A percentile compares a stretch with the other conserved stretches of the same genome.
These are phyloP conservation scores for Cyanistes caeruleus DNA, from an alignment of 2,113 vertebrate species.

Conservation along the genomic window DNA sequence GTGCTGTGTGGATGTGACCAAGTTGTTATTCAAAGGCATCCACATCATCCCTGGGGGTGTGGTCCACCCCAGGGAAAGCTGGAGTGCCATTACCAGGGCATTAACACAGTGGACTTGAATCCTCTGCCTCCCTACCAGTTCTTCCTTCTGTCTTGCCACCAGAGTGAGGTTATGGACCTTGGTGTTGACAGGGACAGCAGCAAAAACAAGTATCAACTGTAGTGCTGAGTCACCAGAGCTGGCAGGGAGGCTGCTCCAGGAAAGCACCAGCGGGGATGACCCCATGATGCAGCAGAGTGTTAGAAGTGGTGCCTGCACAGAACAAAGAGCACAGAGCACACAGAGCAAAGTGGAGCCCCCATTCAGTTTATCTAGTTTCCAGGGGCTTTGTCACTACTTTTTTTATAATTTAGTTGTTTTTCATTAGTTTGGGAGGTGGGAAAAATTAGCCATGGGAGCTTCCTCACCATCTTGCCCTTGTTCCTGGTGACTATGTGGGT, in stretches of 20 bases:
- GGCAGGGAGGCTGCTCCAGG: neutral
- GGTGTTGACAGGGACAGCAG: neutral
- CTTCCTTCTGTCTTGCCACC: neutral
- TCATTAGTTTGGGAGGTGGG: neutral
- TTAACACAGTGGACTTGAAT: no score
- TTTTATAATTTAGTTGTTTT: no score
- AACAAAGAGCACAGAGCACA: no score
- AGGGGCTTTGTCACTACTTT: neutral
- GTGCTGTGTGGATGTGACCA: no score
- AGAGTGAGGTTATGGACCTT: rapidly evolving
- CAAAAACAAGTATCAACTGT: neutral
- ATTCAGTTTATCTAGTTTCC: neutral
- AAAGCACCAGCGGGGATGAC: rapidly evolving
- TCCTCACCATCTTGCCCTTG: neutral
- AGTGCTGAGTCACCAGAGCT: neutral
- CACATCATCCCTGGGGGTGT: rapidly evolving
- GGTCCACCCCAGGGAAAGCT: neutral
- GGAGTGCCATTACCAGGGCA: neutral
- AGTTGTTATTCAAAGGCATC: neutral
- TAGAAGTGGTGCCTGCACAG: rapidly evolving
- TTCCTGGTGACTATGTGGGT: neutral
- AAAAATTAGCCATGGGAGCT: neutral
- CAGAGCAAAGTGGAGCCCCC: rapidly evolving
- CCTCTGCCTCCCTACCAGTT: neutral
- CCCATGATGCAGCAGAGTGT: neutral